Percentiles rank a stretch among this genome's conserved stretches.
phyloP scores from a whole-genome alignment of 2,888 invertebrate species.

The Zhengitettix transpicula region DNA sequence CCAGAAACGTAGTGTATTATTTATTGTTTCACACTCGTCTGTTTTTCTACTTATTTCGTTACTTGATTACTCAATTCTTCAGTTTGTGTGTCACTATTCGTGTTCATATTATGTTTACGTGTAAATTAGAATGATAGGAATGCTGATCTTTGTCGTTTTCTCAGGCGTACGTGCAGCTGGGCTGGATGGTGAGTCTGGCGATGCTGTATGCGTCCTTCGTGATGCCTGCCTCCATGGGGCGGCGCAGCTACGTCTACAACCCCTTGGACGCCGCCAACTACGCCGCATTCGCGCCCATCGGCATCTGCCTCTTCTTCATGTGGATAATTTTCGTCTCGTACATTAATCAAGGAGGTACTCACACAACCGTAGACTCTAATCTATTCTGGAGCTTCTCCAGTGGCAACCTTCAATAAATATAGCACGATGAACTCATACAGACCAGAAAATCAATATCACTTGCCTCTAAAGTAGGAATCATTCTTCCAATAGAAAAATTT shows the following conservation, averaged over 20 bases:
- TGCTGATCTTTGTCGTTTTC: not conserved
- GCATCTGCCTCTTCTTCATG: slow-evolving; percentile 48
- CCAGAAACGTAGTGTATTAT: no score
- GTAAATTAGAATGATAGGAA: not conserved
- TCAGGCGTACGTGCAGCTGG: slow-evolving; percentile 32
- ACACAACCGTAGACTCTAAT: not conserved
- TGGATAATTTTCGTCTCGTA: slow-evolving; percentile 50
- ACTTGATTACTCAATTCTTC: no score
- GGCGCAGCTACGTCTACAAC: slow-evolving; percentile 40
- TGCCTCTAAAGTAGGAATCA: no score
- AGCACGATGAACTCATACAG: no score
- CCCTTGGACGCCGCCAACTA: slow-evolving; percentile 46
- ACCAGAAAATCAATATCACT: no score
- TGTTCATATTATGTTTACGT: no score
- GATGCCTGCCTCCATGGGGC: slow-evolving; percentile 47
- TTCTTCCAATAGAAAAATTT: no score
- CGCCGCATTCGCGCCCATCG: slow-evolving; percentile 50
- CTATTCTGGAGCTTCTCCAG: no score
- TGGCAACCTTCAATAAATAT: no score
- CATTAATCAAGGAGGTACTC: slow-evolving; percentile 37
- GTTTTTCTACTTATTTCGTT: no score
- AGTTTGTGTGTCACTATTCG: no score
- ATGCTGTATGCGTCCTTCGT: slow-evolving; percentile 37
- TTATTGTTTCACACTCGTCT: no score
- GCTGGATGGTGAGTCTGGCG: slow-evolving; percentile 35